These are phyloP conservation scores for Meloidogyne chitwoodi DNA, from an alignment of 1,140 invertebrate genomes.

Conservation along the genomic window DNA sequence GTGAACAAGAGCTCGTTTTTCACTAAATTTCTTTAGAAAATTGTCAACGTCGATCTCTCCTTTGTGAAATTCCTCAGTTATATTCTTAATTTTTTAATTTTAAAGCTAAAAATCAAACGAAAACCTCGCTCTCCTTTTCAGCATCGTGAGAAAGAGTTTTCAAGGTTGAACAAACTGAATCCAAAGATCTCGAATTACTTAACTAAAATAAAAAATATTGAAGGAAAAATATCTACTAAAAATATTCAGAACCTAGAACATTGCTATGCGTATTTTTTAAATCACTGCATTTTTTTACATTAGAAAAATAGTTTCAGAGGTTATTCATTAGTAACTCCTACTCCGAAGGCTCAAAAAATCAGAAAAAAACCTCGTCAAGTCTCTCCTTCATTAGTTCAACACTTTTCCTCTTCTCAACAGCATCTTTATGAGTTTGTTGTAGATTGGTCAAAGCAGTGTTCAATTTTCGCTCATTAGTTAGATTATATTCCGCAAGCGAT, in stretches of 20 bases:
- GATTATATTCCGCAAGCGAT: conserved; percentile 32
- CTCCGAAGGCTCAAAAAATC: neutral
- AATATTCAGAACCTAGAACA: too few species aligned
- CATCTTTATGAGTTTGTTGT: conserved; percentile 7
- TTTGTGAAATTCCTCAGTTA: conserved; percentile 28
- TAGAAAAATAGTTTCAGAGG: too few species aligned
- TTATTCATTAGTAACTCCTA: too few species aligned
- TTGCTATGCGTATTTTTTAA: too few species aligned
- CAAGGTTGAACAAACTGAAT: conserved; percentile 20
- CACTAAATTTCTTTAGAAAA: conserved; percentile 25
- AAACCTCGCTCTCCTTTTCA: conserved; percentile 32
- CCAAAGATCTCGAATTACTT: conserved; percentile 19
- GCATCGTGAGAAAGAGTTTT: conserved; percentile 29
- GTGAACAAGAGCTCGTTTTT: conserved; percentile 22
- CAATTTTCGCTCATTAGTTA: conserved; percentile 31
- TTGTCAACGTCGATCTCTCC: conserved; percentile 25
- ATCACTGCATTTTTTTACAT: too few species aligned
- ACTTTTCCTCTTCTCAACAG: conserved; percentile 17
- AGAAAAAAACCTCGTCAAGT: conserved; percentile 6
- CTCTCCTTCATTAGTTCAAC: conserved; percentile 26
- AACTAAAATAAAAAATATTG: conserved; percentile 2
- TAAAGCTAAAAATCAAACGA: neutral
- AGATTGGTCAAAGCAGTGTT: conserved; percentile 15
- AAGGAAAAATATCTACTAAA: neutral
- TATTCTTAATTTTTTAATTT: conserved; percentile 10